phyloP scores from a whole-genome alignment of 2,113 vertebrate species.

The Phaetusa simplex region DNA sequence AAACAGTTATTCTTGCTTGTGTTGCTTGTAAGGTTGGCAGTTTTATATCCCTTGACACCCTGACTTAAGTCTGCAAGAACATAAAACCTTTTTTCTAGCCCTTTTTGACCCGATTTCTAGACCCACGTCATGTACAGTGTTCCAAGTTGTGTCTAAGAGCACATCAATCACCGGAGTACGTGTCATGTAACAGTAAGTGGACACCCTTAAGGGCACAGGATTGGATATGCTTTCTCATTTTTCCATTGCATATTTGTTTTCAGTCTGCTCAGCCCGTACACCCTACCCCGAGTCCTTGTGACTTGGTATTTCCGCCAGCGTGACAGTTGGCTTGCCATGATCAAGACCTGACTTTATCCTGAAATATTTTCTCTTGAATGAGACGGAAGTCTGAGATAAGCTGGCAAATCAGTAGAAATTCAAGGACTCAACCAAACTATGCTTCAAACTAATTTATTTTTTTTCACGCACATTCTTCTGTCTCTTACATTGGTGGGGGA shows the following conservation, averaged over 20 bases:
- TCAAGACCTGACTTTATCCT: not conserved
- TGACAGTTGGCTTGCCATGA: not conserved
- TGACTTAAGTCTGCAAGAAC: not conserved
- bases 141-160: not conserved
- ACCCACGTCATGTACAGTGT: fast-evolving
- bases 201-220: not conserved
- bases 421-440: not conserved
- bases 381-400: not conserved
- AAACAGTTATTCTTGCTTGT: not conserved
- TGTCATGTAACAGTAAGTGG: not conserved
- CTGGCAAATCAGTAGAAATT: not conserved
- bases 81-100: not conserved
- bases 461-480: not conserved
- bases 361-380: not conserved
- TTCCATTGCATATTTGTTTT: conserved; percentile 25
- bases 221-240: not conserved
- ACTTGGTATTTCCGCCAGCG: not conserved
- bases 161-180: fast-evolving
- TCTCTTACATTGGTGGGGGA: not conserved
- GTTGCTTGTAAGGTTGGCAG: not conserved
- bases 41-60: not conserved
- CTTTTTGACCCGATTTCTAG: not conserved
- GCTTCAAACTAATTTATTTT: not conserved
- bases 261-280: not conserved
- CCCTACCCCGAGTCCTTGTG: not conserved